These are phyloP conservation scores for Chaunax sp. DNA, from an alignment of 2,797 vertebrate species.

Conservation along the genomic window DNA sequence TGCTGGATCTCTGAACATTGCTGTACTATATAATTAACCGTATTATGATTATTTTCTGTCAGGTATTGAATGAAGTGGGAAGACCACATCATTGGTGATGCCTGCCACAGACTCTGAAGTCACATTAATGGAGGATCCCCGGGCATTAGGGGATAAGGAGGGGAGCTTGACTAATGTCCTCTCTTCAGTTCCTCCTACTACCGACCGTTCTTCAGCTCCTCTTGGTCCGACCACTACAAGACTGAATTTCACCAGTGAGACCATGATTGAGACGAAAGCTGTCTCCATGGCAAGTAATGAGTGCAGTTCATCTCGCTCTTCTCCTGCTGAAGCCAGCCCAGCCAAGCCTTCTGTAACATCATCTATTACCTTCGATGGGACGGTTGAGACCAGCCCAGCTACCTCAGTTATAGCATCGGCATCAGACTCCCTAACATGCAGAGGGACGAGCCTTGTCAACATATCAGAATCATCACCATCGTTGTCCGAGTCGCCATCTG, in stretches of 20 bases:
- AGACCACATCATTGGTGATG: constrained; percentile 33
- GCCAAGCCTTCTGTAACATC: constrained; percentile 54
- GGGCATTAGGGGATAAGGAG: constrained; percentile 28
- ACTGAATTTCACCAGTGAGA: constrained; percentile 26
- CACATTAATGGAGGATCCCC: constrained; percentile 52
- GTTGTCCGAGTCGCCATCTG: background rate
- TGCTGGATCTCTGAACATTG: background rate
- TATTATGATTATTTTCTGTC: constrained; percentile 5
- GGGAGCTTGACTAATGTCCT: background rate
- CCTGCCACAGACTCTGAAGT: constrained; percentile 44
- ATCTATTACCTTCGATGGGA: constrained; percentile 25
- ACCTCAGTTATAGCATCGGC: constrained; percentile 55
- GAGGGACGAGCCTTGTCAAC: constrained; percentile 7
- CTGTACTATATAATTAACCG: background rate
- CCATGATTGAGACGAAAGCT: constrained; percentile 49
- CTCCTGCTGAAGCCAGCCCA: constrained; percentile 71
- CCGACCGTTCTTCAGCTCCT: background rate
- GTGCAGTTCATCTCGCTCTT: constrained; percentile 40
- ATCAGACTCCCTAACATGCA: constrained; percentile 45
- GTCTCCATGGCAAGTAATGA: constrained; percentile 61
- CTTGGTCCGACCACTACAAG: background rate
- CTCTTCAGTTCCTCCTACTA: background rate
- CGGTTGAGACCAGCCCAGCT: constrained; percentile 40
- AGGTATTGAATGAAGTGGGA: constrained; percentile 57
- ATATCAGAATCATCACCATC: background rate